Percentiles rank a stretch among this genome's conserved stretches.
Conservation (phyloP, 2,888 invertebrate genomes). For the Protodeltote pygarga region DNA sequence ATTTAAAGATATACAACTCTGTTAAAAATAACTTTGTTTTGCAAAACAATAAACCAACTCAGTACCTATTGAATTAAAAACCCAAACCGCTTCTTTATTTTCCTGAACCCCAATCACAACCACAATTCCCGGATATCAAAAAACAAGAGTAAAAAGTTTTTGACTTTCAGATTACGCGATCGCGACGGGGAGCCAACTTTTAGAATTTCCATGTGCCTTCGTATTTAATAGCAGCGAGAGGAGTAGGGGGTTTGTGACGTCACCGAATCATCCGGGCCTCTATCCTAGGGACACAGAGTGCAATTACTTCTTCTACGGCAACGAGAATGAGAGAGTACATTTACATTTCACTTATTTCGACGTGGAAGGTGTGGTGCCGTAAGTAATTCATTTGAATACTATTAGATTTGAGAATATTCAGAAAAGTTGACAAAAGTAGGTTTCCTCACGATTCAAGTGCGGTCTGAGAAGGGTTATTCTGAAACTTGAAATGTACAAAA, state of each 20-base stretch:
- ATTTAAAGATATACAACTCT: too few species aligned
- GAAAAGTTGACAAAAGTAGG: conserved; percentile 19
- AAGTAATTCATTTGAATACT: conserved; percentile 78
- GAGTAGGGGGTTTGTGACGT: conserved; percentile 92
- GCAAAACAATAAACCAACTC: too few species aligned
- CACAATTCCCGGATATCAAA: conserved; percentile 20
- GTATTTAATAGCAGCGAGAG: conserved; percentile 94
- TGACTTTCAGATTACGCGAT: conserved; percentile 93
- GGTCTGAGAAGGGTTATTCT: conserved; percentile 29
- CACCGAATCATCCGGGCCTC: conserved; percentile 96
- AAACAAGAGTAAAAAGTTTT: conserved; percentile 42
- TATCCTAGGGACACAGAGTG: conserved; percentile 97
- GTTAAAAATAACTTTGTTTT: too few species aligned
- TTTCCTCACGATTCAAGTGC: conserved; percentile 12
- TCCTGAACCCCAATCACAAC: conserved; percentile 25
- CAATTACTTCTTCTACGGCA: conserved; percentile 96
- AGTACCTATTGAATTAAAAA: too few species aligned
- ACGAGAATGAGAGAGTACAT: conserved; percentile 91
- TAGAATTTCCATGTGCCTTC: conserved; percentile 94
- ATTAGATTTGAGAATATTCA: conserved; percentile 41
- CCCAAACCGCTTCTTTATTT: conserved; percentile 24
- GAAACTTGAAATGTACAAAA: neutral
- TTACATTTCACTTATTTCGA: conserved; percentile 96
- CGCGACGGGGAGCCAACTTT: conserved; percentile 91
- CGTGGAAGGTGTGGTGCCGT: conserved; percentile 98